These are phyloP conservation scores for Phymorhynchus buccinoides DNA, from an alignment of 1,140 invertebrate genomes.

Conservation along the genomic window DNA sequence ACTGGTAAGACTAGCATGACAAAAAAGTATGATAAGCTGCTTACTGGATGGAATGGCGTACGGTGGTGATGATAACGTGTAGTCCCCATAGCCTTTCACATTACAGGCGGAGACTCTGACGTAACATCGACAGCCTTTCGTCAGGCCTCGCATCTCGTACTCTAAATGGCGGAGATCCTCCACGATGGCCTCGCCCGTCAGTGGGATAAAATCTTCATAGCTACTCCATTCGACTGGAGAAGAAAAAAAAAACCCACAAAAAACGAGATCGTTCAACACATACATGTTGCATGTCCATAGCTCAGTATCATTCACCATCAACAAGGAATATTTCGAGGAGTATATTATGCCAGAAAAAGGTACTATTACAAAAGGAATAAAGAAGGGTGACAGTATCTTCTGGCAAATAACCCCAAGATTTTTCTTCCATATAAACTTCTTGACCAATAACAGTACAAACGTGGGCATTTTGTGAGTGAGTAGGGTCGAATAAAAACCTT, in stretches of 20 bases:
- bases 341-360: too few species aligned
- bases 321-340: too few species aligned
- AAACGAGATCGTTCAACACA: background rate
- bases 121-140: slow-evolving; percentile 87
- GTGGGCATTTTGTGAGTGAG: too few species aligned
- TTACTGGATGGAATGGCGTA: slow-evolving; percentile 92
- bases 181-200: slow-evolving; percentile 80
- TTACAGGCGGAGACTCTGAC: slow-evolving; percentile 87
- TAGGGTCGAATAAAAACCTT: too few species aligned
- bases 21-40: slow-evolving; percentile 37
- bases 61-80: slow-evolving; percentile 82
- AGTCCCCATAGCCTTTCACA: slow-evolving; percentile 91
- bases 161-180: slow-evolving; percentile 63
- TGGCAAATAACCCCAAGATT: too few species aligned
- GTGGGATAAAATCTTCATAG: slow-evolving; percentile 83
- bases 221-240: slow-evolving; percentile 82
- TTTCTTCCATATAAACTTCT: too few species aligned
- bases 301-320: too few species aligned
- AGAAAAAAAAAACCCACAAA: background rate
- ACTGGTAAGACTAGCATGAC: too few species aligned
- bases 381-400: too few species aligned
- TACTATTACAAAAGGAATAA: too few species aligned
- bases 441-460: too few species aligned
- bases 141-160: slow-evolving; percentile 81
- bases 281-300: too few species aligned